Evolutionary conservation across 92 coral and sea anemone species (phyloP), one percentile per base, ranked within the genome.

Genomic region (Porites cylindrica): DNA sequence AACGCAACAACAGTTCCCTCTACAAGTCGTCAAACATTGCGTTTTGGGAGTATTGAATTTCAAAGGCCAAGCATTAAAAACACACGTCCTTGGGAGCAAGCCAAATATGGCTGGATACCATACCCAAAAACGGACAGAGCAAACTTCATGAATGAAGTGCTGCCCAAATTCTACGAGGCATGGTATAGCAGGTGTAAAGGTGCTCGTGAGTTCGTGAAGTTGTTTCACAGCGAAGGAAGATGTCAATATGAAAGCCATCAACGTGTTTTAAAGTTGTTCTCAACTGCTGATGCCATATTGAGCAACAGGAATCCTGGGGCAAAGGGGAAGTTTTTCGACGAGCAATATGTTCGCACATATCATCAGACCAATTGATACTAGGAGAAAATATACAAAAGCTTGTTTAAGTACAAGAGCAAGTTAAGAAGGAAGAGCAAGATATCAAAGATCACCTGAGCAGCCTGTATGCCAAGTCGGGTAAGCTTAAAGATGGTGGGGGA

Each of bases 391-490:
- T 84, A 51, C 67, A 88, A 88, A 79, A 79, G 47, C 71, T 59
- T 62, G 79, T 53, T 58, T 63, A 24, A 24, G 26, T 66, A 29
- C 86, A 90, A 85, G 71, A 86, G 53, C 50, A 53, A 51, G 54
- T 60, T 16, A 76, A 72, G 7, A 56, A 70, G 50, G 83, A 79
- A 90, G 65, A 0, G 1, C 26, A 24, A 24, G 26, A 24, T 24
- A 24, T 24, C 26, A 24, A 24, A 24, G 26, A 24, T 73, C 88
- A 82, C 84, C 58, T 88, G 78, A 65, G 52, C 84, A 75, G 83
- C 78, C 67, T 88, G 54, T 88, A 64, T 88, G 65, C 77, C 61
- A 89, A 89, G 81, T 83, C 89, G 66, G 89, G 79, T 18, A 89
- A n/a, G n/a, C n/a, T n/a, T n/a, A n/a, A n/a, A n/a, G n/a, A n/a